Conservation (phyloP, 2,888 invertebrate species). For the Brachypalpus laphriformis region DNA sequence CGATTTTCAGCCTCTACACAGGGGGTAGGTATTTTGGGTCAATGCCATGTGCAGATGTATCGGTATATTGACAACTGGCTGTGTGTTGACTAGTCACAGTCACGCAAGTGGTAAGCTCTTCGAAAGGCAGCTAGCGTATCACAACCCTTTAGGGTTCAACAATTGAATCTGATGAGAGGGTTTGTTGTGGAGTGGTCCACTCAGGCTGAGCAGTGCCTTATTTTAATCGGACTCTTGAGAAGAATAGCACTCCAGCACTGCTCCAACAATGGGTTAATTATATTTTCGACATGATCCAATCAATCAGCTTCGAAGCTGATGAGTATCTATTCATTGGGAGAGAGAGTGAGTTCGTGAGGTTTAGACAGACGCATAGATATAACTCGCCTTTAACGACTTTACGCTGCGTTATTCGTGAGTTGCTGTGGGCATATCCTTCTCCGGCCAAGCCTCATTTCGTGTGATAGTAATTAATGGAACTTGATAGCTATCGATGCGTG, state of each 20-base stretch:
- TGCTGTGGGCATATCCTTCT: slow-evolving; percentile 35
- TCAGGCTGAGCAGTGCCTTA: not conserved
- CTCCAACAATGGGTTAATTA: slow-evolving; percentile 47
- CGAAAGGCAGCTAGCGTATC: not conserved
- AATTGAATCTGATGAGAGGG: not conserved
- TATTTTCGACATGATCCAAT: slow-evolving; percentile 47
- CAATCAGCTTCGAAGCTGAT: slow-evolving; percentile 22
- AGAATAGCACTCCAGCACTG: not conserved
- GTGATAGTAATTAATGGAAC: slow-evolving; percentile 68
- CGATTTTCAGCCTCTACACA: slow-evolving; percentile 38
- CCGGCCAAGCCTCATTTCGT: slow-evolving; percentile 32
- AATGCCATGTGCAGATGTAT: slow-evolving; percentile 59
- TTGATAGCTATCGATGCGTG: slow-evolving; percentile 60
- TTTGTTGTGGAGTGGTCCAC: not conserved
- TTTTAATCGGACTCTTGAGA: slow-evolving; percentile 24
- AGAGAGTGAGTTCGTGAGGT: not conserved
- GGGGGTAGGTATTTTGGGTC: slow-evolving; percentile 50
- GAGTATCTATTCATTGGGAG: not conserved
- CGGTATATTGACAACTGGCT: slow-evolving; percentile 28
- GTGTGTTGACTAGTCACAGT: slow-evolving; percentile 44
- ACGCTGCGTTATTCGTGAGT: slow-evolving; percentile 7
- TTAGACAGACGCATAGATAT: not conserved
- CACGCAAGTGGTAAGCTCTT: slow-evolving; percentile 51
- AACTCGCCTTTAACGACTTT: not conserved
- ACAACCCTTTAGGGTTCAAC: slow-evolving; percentile 9